Evolutionary conservation across 2,113 vertebrate genomes (phyloP).

Genomic region (Thamnophis sirtalis): DNA sequence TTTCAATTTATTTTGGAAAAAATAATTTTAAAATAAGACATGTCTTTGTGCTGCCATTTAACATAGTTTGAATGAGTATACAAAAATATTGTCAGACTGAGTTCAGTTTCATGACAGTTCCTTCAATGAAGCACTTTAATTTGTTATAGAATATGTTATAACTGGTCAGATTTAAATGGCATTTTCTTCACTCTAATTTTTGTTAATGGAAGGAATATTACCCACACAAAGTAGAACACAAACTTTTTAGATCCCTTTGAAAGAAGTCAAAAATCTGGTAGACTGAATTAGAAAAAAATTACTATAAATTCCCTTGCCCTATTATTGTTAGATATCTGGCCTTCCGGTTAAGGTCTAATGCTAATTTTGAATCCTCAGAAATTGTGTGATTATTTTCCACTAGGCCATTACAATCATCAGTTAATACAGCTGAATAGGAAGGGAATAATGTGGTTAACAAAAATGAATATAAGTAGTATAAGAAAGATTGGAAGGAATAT

Average conservation of each 20-base stretch:
- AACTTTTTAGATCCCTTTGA: neutral
- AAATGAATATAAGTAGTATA: neutral
- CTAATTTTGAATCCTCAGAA: too few species aligned
- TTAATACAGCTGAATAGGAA: neutral
- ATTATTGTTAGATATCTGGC: neutral
- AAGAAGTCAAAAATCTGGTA: neutral
- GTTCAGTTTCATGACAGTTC: neutral
- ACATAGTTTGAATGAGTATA: neutral
- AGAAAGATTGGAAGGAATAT: neutral
- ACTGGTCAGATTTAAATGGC: neutral
- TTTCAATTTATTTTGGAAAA: neutral
- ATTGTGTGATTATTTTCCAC: neutral
- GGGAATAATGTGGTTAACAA: neutral
- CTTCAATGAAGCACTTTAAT: neutral
- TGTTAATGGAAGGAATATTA: neutral
- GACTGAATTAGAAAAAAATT: neutral
- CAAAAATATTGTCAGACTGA: neutral
- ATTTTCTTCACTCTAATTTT: neutral
- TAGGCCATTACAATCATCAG: neutral
- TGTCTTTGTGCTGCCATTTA: neutral
- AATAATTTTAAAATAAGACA: neutral
- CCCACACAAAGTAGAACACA: neutral
- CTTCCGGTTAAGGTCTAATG: neutral
- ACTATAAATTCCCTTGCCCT: neutral
- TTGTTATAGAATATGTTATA: neutral